phyloP scores from a whole-genome alignment of 2,113 vertebrate species.

The Ifrita kowaldi region DNA sequence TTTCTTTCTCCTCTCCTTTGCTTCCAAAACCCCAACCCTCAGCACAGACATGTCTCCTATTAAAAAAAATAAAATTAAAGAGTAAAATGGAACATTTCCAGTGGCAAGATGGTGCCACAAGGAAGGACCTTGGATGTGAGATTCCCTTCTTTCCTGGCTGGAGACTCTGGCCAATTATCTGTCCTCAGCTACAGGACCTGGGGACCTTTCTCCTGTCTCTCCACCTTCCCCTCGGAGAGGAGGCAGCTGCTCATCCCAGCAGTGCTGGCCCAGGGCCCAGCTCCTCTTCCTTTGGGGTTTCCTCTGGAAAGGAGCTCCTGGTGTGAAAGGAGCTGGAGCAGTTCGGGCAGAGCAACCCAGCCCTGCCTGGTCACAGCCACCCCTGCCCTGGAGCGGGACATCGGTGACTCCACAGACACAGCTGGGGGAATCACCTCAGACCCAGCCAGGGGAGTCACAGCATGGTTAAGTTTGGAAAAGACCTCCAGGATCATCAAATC shows the following conservation, averaged over 20 bases:
- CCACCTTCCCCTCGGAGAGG: background rate
- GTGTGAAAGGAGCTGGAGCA: background rate
- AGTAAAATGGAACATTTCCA: background rate
- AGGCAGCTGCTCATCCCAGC: background rate
- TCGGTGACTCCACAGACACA: background rate
- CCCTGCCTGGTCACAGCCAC: background rate
- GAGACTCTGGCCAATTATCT: background rate
- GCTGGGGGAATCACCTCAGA: no score
- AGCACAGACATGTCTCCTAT: background rate
- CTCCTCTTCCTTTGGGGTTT: background rate
- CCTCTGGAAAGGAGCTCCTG: background rate
- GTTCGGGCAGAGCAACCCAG: background rate
- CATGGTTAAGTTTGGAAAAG: fast-evolving
- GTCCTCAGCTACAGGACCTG: background rate
- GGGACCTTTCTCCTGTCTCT: background rate
- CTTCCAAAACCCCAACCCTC: background rate
- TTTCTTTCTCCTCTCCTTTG: background rate
- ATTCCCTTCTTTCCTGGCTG: background rate
- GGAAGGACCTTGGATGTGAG: background rate
- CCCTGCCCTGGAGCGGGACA: background rate
- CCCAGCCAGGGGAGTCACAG: fast-evolving
- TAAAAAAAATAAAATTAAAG: background rate
- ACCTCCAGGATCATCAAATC: background rate
- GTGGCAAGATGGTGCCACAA: background rate
- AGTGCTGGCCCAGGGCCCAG: background rate